phyloP scores from a whole-genome alignment of 1,140 invertebrate genomes.

The Philotrypesis tridentata region DNA sequence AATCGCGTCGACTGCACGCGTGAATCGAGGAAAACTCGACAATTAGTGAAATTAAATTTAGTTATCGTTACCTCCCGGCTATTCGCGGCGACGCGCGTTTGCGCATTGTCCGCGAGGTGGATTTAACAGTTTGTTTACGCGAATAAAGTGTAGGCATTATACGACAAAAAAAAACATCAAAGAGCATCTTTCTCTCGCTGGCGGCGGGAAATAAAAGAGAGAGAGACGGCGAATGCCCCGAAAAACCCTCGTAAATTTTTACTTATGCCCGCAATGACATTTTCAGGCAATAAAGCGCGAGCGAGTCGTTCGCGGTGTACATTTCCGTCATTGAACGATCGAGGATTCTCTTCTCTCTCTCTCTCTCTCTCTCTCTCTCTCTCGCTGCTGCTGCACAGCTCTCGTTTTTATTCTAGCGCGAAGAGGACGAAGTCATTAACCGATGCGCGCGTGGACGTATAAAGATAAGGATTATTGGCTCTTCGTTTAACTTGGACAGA shows the following conservation, averaged over 20 bases:
- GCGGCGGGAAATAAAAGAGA: not conserved
- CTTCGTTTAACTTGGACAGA: too few relatives aligned
- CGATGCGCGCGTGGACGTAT: not conserved
- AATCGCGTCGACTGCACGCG: not conserved
- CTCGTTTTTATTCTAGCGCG: too few relatives aligned
- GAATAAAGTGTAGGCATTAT: not conserved
- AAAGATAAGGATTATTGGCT: not conserved
- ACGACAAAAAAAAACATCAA: not conserved
- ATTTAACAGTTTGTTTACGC: not conserved
- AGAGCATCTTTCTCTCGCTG: not conserved
- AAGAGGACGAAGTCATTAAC: not conserved
- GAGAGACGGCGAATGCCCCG: not conserved
- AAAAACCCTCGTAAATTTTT: conserved; percentile 1
- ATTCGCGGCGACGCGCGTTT: not conserved
- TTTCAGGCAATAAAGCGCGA: not conserved
- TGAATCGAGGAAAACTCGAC: not conserved
- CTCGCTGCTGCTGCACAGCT: too few relatives aligned
- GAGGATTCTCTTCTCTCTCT: not conserved
- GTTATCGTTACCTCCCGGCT: too few relatives aligned
- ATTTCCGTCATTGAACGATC: not conserved
- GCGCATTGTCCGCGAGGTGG: too few relatives aligned
- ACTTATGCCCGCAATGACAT: not conserved
- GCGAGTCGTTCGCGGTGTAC: not conserved
- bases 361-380: too few relatives aligned
- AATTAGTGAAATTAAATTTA: not conserved